Evolutionary conservation across 2,888 invertebrate species (phyloP), one percentile per base, ranked within the genome.

Genomic region (Cataglyphis livida): DNA sequence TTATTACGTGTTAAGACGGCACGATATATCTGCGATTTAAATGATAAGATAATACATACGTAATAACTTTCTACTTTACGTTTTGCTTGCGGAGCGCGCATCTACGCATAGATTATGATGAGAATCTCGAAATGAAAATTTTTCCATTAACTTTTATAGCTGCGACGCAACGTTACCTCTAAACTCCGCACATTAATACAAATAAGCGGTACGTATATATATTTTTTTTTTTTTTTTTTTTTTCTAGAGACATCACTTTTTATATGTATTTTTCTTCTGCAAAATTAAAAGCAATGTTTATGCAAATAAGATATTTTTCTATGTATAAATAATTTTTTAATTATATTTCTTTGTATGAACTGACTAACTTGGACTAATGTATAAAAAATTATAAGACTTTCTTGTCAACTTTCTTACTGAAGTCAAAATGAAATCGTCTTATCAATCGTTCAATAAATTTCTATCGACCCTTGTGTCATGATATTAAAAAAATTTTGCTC

Each of bases 81-180:
- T 57, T 68, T 68, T 41, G 68, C 41, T 44, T 32, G 41, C 76
- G 21, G 32, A 10, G 12, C 41, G 18, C 32, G 32, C 21, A 66
- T 66, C 54, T 57, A 44, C 68, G 32, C 32, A 25, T 78, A 78
- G 41, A 44, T 68, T 44, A 41, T 38, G 54, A 78, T 78, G 57
- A 68, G 54, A 78, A 78, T 78, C 76, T 57, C 32, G 32, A 44
- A 51, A 78, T 78, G 41, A 68, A 78, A 68, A 68, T 78, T 78
- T 78, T 68, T 68, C 68, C 76, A 76, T 78, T 78, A 78, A 78
- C 68, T 57, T 68, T 68, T 68, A 68, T 68, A 57, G 76, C 54
- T 28, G 38, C 57, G 15, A 35, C 28, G n/a, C 25, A 44, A 18
- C 7, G 25, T 25, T 28, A 18, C 32, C 41, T 12, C 41, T 41